Evolutionary conservation across 2,113 vertebrate species (phyloP), one percentile per base, ranked within the genome.

Genomic region (Leucoraja erinaceus): DNA sequence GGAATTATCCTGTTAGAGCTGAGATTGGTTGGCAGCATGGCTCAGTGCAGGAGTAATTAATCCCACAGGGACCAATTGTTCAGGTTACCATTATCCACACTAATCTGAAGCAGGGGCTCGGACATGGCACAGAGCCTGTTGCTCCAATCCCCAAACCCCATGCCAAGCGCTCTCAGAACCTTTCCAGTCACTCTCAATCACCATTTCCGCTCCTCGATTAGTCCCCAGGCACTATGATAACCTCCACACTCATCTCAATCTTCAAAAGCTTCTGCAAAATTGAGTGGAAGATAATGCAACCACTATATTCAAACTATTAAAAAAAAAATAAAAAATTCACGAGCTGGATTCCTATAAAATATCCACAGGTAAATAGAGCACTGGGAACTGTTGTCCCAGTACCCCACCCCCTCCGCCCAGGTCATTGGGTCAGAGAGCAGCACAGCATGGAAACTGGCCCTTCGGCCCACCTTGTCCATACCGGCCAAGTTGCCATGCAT

Each of bases 41-140:
- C 97, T 61, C 96, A 96, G 96, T 94, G 94, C 95, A 96, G 96
- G 33, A 94, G 95, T 98, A 99, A 98, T 98, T 98, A 97, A 97
- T 98, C 97, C 97, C 97, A 93, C 31, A 97, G 98, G 97, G 98
- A 98, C 96, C 95, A 95, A 96, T 25, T 97, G 96, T 96, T 76
- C 20, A 81, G 95, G 96, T 97, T 95, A 96, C 95, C 96, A 94
- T 94, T 95, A 95, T 96, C 95, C 95, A 95, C 95, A 95, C 95
- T 94, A 94, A 95, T 96, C 93, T 94, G 94, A 94, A 95, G 96
- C 93, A 95, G 95, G 95, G 95, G 94, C 95, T 94, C 95, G 95
- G 95, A 95, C 94, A 94, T 95, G 94, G 94, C 95, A 95, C 94
- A 83, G 94, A 94, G 94, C 94, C 93, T 59, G 94, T 94, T 95